Evolutionary conservation across 2,888 invertebrate genomes (phyloP), one percentile per base, ranked within the genome.

Genomic region (Pyralis farinalis): DNA sequence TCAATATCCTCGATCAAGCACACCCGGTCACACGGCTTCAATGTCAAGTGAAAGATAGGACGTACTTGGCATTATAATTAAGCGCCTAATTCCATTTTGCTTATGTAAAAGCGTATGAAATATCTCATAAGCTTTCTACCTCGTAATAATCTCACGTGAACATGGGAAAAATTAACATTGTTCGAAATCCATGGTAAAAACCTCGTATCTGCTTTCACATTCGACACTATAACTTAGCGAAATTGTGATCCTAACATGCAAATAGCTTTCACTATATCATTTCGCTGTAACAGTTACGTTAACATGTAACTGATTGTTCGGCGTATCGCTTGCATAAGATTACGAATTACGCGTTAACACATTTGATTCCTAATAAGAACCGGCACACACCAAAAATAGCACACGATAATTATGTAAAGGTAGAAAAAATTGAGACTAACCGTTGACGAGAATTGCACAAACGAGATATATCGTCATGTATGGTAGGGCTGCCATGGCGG

Each of bases 1-100:
- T 25, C 25, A 25, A 25, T 7, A 8, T 25, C 25, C 25, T 25
- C 25, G 71, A 74, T 75, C 66, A 55, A 65, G 53, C 48, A 44
- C 58, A 54, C 45, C 72, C 71, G 70, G 74, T 74, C 77, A 69
- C 56, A 62, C 52, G 57, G 63, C 63, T 40, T 73, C 85, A 86
- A 85, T 86, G 87, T 86, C 85, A 86, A 83, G 78, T 78, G 74
- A 86, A 76, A 78, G 78, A 85, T 70, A 63, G 70, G 72, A 73
- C 25, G 31, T 9, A 32, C 58, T 52, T 51, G n/a, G 7, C 25
- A 73, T 68, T 55, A 51, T 63, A 71, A 71, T 71, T 67, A 69
- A 55, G 48, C 53, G 46, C 43, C 47, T 42, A 41, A 39, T 37
- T 32, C 42, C 43, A 40, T 37, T 30, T 30, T 8, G 11, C 1